Evolutionary conservation across 2,888 invertebrate species (phyloP).

Genomic region (Pterobdella sp.): DNA sequence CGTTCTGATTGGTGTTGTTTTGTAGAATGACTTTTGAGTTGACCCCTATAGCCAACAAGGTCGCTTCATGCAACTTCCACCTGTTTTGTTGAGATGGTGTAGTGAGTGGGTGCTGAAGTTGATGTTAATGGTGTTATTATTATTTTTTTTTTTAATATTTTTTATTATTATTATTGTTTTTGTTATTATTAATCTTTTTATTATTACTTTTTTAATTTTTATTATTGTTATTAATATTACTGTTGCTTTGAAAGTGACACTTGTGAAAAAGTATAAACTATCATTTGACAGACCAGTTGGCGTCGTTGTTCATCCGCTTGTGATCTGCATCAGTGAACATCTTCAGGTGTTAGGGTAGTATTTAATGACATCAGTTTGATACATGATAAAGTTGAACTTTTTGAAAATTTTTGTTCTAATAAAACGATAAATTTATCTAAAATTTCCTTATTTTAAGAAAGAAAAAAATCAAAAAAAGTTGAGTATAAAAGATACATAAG

Average conservation of each 20-base stretch:
- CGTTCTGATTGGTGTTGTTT: conserved; percentile 33
- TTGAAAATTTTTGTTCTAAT: no score
- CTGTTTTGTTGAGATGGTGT: conserved; percentile 42
- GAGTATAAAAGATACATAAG: no score
- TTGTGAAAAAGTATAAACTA: no score
- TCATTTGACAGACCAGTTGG: neutral
- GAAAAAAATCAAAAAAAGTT: no score
- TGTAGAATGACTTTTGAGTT: conserved; percentile 52
- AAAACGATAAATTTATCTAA: no score
- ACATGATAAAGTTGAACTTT: no score
- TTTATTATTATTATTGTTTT: no score
- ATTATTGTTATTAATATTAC: neutral
- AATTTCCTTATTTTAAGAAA: no score
- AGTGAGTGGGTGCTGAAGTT: neutral
- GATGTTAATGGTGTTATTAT: neutral
- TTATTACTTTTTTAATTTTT: neutral
- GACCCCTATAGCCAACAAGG: conserved; percentile 60
- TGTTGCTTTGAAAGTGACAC: neutral
- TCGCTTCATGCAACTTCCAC: conserved; percentile 65
- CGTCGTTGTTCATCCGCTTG: neutral
- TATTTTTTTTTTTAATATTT: neutral
- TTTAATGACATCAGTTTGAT: no score
- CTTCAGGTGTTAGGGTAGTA: neutral
- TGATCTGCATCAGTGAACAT: neutral
- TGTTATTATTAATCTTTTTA: neutral